Evolutionary conservation across 2,797 vertebrate genomes (phyloP).

Genomic region (Gambelia wislizenii): DNA sequence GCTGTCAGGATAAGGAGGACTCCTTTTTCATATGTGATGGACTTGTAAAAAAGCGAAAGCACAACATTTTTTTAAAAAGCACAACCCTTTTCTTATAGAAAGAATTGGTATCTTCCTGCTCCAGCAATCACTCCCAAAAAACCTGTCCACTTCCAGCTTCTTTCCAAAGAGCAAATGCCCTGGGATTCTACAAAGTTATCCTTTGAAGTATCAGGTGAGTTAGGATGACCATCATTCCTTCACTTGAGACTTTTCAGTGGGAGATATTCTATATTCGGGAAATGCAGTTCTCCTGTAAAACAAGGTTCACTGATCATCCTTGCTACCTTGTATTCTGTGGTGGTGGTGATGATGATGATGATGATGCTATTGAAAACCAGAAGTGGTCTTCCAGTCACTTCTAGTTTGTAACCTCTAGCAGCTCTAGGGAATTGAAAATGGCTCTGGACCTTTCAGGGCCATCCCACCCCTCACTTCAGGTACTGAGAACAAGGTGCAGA

Average conservation of each 20-base stretch:
- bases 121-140: constrained; percentile 84
- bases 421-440: neutral
- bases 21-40: too few relatives aligned
- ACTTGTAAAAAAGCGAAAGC: too few relatives aligned
- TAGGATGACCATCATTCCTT: neutral
- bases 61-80: constrained; percentile 14
- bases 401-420: neutral
- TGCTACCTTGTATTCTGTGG: neutral
- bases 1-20: too few relatives aligned
- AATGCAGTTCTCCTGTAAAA: neutral
- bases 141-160: constrained; percentile 86
- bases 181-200: constrained; percentile 87
- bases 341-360: too few relatives aligned
- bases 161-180: constrained; percentile 86
- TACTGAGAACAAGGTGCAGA: neutral
- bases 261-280: neutral
- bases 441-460: neutral
- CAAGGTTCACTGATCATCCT: neutral
- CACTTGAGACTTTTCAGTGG: neutral
- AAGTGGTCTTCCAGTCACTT: neutral
- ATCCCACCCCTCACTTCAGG: neutral
- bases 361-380: neutral
- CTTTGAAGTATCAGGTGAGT: constrained; percentile 89
- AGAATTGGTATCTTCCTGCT: constrained; percentile 96
- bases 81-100: constrained; percentile 76